Conservation (phyloP, 2,888 invertebrate genomes). For the Eupithecia vulgata region DNA sequence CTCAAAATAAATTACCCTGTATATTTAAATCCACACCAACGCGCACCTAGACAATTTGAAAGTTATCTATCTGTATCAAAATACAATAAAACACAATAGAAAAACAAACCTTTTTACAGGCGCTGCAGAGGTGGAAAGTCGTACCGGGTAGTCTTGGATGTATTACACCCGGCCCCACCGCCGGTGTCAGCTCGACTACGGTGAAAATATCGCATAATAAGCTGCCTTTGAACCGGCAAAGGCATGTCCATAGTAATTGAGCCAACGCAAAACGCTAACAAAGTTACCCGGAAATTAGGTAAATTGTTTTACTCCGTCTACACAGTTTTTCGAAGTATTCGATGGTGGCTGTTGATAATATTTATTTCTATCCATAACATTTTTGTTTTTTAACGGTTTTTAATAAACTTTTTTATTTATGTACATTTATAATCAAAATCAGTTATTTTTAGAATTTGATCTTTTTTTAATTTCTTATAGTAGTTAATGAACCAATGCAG, state of each 20-base stretch:
- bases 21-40: background rate
- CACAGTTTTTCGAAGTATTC: slow-evolving; percentile 24
- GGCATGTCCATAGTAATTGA: slow-evolving; percentile 55
- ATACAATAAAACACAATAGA: background rate
- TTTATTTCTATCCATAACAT: background rate
- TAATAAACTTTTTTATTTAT: too few relatives aligned
- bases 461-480: too few relatives aligned
- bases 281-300: slow-evolving; percentile 37
- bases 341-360: background rate
- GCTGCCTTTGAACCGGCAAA: slow-evolving; percentile 53
- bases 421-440: too few relatives aligned
- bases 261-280: slow-evolving; percentile 37
- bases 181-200: slow-evolving; percentile 64
- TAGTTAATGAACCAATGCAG: too few relatives aligned
- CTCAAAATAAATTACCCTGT: background rate
- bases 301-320: slow-evolving; percentile 21
- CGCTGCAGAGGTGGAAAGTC: slow-evolving; percentile 48
- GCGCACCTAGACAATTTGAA: background rate
- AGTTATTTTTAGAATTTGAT: too few relatives aligned
- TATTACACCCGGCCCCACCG: slow-evolving; percentile 53
- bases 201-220: slow-evolving; percentile 63
- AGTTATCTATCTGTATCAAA: background rate
- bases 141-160: slow-evolving; percentile 48
- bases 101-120: slow-evolving; percentile 36
- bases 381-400: background rate